Evolutionary conservation across 2,113 vertebrate species (phyloP).

Genomic region (Apodemus sylvaticus): DNA sequence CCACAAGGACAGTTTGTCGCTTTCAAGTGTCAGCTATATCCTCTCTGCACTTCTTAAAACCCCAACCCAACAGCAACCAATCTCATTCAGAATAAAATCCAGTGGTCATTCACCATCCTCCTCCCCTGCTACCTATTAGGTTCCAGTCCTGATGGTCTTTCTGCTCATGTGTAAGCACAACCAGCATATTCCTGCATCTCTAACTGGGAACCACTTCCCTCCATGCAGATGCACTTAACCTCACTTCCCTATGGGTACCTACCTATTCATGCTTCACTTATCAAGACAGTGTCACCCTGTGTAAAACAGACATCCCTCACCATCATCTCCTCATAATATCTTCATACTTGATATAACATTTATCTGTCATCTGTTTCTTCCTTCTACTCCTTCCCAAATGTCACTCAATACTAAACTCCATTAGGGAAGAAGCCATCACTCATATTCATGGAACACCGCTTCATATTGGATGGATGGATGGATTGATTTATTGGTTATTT

Average conservation of each 20-base stretch:
- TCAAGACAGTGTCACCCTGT: rapidly evolving
- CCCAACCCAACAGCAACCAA: background rate
- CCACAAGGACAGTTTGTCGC: background rate
- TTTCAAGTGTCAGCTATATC: background rate
- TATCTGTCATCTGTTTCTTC: background rate
- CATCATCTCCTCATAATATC: background rate
- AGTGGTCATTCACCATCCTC: background rate
- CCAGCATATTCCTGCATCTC: background rate
- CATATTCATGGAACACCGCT: background rate
- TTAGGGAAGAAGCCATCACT: background rate
- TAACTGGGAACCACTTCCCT: background rate
- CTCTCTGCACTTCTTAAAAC: background rate
- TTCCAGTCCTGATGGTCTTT: background rate
- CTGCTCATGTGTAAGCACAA: background rate
- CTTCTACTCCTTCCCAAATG: background rate
- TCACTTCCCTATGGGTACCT: background rate
- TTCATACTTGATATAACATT: background rate
- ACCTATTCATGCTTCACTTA: background rate
- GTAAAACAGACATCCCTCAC: background rate
- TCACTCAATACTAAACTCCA: background rate
- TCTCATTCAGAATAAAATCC: background rate
- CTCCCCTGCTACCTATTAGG: background rate
- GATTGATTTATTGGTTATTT: background rate
- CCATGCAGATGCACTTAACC: background rate
- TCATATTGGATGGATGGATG: too few relatives aligned